These are phyloP conservation scores for Microcaecilia unicolor DNA, from an alignment of 2,797 vertebrate species.

Conservation along the genomic window DNA sequence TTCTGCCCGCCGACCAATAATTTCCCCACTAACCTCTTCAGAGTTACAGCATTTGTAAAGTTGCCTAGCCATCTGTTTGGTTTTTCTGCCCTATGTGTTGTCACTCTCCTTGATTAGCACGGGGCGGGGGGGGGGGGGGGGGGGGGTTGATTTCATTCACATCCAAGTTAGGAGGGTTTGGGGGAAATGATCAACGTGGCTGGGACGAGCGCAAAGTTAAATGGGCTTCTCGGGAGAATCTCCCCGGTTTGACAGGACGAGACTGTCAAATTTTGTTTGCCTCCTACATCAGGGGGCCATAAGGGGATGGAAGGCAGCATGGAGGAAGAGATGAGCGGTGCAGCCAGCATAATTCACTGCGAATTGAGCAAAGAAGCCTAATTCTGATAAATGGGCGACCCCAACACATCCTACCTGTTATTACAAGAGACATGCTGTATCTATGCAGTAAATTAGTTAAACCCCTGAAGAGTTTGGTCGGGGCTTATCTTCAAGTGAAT, in stretches of 20 bases:
- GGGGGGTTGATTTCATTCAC: constrained; percentile 71
- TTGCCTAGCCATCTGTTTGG: constrained; percentile 77
- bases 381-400: constrained; percentile 85
- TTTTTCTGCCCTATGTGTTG: constrained; percentile 74
- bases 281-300: constrained; percentile 81
- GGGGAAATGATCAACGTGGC: constrained; percentile 92
- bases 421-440: constrained; percentile 71
- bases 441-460: constrained; percentile 78
- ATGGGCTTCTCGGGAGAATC: constrained; percentile 78
- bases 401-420: constrained; percentile 78
- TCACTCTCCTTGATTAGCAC: constrained; percentile 72
- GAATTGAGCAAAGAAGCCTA: constrained; percentile 77
- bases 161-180: constrained; percentile 66
- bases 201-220: constrained; percentile 77
- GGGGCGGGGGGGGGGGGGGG: no score
- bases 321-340: constrained; percentile 58
- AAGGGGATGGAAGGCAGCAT: constrained; percentile 62
- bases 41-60: constrained; percentile 64
- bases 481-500: constrained; percentile 75
- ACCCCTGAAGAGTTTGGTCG: constrained; percentile 65
- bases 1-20: constrained; percentile 54
- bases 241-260: constrained; percentile 89
- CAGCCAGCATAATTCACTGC: constrained; percentile 69
- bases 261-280: constrained; percentile 94
- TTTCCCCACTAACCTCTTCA: constrained; percentile 61